Percentiles rank a stretch among this genome's conserved stretches.
Conservation (phyloP, 2,797 vertebrate species). For the Cercopithecus hamlyni region DNA sequence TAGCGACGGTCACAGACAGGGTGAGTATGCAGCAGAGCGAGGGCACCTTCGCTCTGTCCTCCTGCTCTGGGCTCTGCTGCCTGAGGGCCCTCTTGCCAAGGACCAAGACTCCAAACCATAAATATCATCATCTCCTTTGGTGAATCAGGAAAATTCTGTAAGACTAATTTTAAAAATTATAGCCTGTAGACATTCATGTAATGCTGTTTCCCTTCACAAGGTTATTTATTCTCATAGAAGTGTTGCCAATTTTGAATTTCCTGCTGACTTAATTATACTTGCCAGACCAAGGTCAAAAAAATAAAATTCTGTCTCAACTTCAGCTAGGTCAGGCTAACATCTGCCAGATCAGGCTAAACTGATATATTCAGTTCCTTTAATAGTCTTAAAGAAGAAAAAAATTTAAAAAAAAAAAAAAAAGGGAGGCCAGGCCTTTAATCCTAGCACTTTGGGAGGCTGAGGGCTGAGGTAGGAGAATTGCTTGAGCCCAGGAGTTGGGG, state of each 20-base stretch:
- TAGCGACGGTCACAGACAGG: constrained; percentile 91
- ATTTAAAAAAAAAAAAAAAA: neutral
- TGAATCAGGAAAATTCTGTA: neutral
- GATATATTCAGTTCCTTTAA: neutral
- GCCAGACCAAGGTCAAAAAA: neutral
- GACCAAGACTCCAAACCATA: neutral
- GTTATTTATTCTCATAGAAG: neutral
- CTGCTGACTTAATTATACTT: constrained; percentile 35
- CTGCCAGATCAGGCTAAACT: neutral
- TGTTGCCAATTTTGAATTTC: constrained; percentile 33
- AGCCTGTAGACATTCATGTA: neutral
- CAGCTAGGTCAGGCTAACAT: neutral
- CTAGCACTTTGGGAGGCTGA: neutral
- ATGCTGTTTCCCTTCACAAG: neutral
- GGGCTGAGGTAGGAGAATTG: neutral
- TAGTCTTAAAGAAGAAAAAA: neutral
- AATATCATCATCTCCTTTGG: neutral
- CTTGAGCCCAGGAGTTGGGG: neutral
- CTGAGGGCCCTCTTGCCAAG: neutral
- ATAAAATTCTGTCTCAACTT: neutral
- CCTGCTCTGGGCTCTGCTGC: neutral
- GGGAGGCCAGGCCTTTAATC: neutral
- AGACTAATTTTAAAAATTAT: neutral
- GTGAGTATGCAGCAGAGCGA: constrained; percentile 82
- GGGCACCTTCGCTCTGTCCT: neutral